Base-by-base conservation (phyloP, 2,888 invertebrate genomes). In the Erebia epiphron region DNA sequence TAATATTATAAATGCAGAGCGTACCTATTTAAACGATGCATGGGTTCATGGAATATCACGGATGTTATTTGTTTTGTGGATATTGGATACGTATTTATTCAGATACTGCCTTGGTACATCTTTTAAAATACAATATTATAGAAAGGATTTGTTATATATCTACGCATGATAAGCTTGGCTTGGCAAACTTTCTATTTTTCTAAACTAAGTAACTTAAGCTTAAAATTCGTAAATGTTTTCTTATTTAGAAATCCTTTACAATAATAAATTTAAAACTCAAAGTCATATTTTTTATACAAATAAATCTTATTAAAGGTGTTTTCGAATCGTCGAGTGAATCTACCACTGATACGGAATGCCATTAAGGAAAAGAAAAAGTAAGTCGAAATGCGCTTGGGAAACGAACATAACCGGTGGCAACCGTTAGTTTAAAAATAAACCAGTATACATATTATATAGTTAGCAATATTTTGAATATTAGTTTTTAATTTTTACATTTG, bases 21-120 rank as follows among this genome's bases (percentile, higher is more conserved):
- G 50, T n/a, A 50, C 35, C 3, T 62, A 62, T 62, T 62, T 49
- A 46, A 62, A 49, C 26, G 14, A 62, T 21, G 62, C 46, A 46
- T 62, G 21, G 21, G 41, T 41, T 9, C 60, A 60, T 63, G 9
- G 49, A 52, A 13, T 54, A 41, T 52, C 7, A 18, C 11, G 41
- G 26, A 64, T 35, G 41, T 4, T 52, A 64, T 64, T 64, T 64
- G 52, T 64, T n/a, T 64, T 64, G 41, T 13, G 49, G 14, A 64
- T 41, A 64, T 14, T 13, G 49, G 14, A 64, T 41, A 64, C 26
- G 14, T 58, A 64, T 52, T 64, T 67, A 52, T 56, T 43, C 46
- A 46, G 46, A 21, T 26, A 21, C 21, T 21, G 7, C 7, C 14
- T 52, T 11, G 56, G 56, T 56, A 57, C 10, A 54, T 54, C 16